A percentile compares a stretch with the other conserved stretches of the same genome.
Conservation (phyloP, 1,140 invertebrate species). For the Lutraria rhynchaena region DNA sequence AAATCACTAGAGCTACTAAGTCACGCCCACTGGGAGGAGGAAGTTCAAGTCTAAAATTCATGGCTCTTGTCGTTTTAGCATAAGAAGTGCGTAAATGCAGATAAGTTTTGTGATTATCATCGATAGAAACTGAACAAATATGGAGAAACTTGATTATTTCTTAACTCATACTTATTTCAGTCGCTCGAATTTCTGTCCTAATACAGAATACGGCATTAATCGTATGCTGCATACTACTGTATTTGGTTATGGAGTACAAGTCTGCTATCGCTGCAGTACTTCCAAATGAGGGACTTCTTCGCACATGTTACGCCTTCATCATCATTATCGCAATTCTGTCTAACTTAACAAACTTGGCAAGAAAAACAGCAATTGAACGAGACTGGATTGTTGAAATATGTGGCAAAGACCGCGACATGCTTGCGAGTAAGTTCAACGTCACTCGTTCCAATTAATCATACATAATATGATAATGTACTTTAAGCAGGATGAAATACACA, state of each 20-base stretch:
- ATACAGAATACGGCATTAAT: slow-evolving; percentile 62
- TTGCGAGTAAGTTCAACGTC: slow-evolving; percentile 66
- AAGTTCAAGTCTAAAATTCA: too few relatives aligned
- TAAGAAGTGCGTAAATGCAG: too few relatives aligned
- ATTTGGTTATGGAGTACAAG: slow-evolving; percentile 41
- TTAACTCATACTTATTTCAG: too few relatives aligned
- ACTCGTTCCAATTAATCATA: too few relatives aligned
- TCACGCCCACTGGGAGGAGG: too few relatives aligned
- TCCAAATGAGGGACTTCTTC: slow-evolving; percentile 38
- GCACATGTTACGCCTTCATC: slow-evolving; percentile 63
- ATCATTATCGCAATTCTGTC: slow-evolving; percentile 72
- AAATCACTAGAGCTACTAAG: too few relatives aligned
- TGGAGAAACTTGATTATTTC: too few relatives aligned
- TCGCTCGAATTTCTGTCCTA: slow-evolving; percentile 62
- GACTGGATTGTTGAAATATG: slow-evolving; percentile 84
- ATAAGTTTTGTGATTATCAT: too few relatives aligned
- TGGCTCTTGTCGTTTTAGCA: too few relatives aligned
- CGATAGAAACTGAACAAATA: too few relatives aligned
- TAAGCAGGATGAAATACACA: too few relatives aligned
- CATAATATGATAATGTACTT: too few relatives aligned
- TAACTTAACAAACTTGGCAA: slow-evolving; percentile 79
- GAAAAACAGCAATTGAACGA: slow-evolving; percentile 82
- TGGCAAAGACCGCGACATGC: slow-evolving; percentile 57
- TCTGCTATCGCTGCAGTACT: slow-evolving; percentile 4
- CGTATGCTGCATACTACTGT: slow-evolving; percentile 54